Percentiles rank a stretch among this genome's conserved stretches.
Evolutionary conservation across 2,888 invertebrate genomes (phyloP).

Genomic region (Hypomecis punctinalis): DNA sequence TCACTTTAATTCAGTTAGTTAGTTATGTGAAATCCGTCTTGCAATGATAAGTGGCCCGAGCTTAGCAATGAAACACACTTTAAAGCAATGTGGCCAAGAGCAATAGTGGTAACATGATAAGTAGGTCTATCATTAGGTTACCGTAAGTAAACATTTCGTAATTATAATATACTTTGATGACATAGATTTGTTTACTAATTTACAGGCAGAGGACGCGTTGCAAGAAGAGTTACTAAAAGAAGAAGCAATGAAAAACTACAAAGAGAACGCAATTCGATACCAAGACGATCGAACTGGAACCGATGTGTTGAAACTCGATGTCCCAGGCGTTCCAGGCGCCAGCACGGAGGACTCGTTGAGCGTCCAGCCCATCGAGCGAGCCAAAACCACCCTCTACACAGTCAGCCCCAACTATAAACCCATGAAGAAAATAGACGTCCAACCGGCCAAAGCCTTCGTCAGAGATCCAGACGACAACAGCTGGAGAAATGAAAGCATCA

Average conservation of each 20-base stretch:
- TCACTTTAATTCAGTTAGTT: no score
- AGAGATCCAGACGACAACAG: slow-evolving; percentile 79
- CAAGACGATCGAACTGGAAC: slow-evolving; percentile 37
- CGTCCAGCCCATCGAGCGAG: slow-evolving; percentile 64
- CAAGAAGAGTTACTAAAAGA: slow-evolving; percentile 71
- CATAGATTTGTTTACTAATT: slow-evolving; percentile 38
- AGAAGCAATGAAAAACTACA: slow-evolving; percentile 57
- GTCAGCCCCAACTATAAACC: slow-evolving; percentile 73
- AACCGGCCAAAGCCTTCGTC: slow-evolving; percentile 65
- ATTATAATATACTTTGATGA: neutral
- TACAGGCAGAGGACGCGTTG: slow-evolving; percentile 72
- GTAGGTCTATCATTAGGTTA: no score
- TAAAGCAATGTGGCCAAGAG: no score
- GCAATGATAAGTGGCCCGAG: no score
- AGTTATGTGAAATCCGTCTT: no score
- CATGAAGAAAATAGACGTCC: slow-evolving; percentile 74
- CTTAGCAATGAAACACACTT: no score
- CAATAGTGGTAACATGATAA: no score
- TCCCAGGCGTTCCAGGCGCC: neutral
- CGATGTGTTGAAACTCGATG: slow-evolving; percentile 22
- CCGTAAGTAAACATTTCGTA: no score
- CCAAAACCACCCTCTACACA: slow-evolving; percentile 56
- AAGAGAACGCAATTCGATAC: slow-evolving; percentile 52
- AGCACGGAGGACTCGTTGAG: slow-evolving; percentile 53
- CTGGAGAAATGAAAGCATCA: slow-evolving; percentile 81